These are phyloP conservation scores for Andrena camellia DNA, from an alignment of 2,888 invertebrate species.

Conservation along the genomic window DNA sequence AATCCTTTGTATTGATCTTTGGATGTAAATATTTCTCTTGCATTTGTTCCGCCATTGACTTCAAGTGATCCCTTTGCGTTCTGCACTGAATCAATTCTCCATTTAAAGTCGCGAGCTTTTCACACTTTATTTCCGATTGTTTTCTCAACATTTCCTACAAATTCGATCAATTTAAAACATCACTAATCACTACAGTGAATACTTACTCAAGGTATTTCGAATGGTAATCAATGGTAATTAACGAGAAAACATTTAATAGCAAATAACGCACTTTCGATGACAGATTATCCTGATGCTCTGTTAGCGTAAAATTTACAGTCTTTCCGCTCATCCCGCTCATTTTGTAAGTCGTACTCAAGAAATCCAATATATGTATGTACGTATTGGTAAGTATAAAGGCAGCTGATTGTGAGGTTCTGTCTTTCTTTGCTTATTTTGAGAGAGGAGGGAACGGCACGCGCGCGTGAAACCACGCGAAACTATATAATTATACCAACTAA, in stretches of 20 bases:
- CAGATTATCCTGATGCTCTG: conserved; percentile 4
- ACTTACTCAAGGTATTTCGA: too few relatives aligned
- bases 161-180: neutral
- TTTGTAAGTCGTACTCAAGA: conserved; percentile 7
- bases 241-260: neutral
- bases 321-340: conserved; percentile 28
- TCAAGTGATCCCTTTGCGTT: conserved; percentile 92
- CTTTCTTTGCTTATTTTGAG: neutral
- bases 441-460: neutral
- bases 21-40: conserved; percentile 87
- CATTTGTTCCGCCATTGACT: conserved; percentile 92
- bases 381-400: neutral
- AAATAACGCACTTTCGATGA: conserved; percentile 41
- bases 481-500: too few relatives aligned
- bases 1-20: conserved; percentile 77
- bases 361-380: neutral
- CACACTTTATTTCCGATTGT: conserved; percentile 93
- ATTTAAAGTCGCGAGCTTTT: conserved; percentile 92
- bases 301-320: neutral
- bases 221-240: too few relatives aligned
- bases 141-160: conserved; percentile 70
- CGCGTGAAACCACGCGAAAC: too few relatives aligned
- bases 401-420: neutral
- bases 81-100: conserved; percentile 92
- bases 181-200: neutral